Evolutionary conservation across 2,113 vertebrate species (phyloP), one percentile per base, ranked within the genome.

Genomic region (Phrynosoma blainvillii): DNA sequence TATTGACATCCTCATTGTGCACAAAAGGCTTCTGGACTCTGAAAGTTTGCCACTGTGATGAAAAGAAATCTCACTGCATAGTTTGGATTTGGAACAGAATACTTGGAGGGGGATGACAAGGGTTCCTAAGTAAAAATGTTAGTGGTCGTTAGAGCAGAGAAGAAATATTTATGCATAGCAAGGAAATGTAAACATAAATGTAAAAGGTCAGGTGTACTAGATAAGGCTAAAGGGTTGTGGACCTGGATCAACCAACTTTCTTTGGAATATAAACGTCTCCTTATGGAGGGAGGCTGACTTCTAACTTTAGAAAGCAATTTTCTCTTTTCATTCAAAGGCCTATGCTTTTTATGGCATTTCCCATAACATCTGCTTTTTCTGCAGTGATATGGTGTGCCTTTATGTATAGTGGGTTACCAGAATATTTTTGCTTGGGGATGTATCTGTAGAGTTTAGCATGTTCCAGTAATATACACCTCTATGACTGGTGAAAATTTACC

Each of bases 221-320:
- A 32, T 36, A 40, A 32, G 32, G 36, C 78, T 75, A 88, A 12
- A 47, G 52, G 16, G 40, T n/a, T 20, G 13, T 87, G 88, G 25
- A 36, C 87, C 84, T 79, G 86, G 68, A 82, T 84, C 18, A 93
- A 88, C 82, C n/a, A 62, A 79, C 81, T 25, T 32, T 62, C n/a
- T 54, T 20, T 27, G 40, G 42, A 70, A 70, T 30, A 25, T 14
- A 20, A 66, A 7, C 27, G 2, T 5, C 59, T 62, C 65, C 12
- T 54, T 68, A 82, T 30, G 11, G 25, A 16, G 12, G 18, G 12
- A 4, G 4, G 13, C 59, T 16, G 13, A 62, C 59, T 18, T 14
- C 16, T 62, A 62, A 62, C 59, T 62, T 62, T 62, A 12, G 59
- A 62, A 62, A 62, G 13, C 42, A 52, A 27, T 76, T 47, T 20